Percentiles rank a stretch among this genome's conserved stretches.
phyloP scores from a whole-genome alignment of 2,888 invertebrate genomes.

The Eristalis intricaria region DNA sequence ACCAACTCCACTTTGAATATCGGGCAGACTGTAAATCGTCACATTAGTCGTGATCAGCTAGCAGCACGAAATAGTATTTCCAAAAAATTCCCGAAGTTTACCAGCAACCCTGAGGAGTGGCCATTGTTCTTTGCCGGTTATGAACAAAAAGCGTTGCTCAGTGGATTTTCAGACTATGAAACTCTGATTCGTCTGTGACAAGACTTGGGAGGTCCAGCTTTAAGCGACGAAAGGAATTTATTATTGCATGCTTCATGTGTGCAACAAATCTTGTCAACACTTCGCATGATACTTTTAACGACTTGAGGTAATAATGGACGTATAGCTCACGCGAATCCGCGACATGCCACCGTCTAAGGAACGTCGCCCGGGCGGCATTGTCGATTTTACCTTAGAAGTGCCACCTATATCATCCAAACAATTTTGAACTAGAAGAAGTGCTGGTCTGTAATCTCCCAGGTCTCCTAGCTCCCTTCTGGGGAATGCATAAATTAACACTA shows the following conservation, averaged over 20 bases:
- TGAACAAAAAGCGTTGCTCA: conserved; percentile 21
- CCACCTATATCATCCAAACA: no score
- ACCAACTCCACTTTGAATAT: not conserved
- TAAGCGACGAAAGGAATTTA: not conserved
- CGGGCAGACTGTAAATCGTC: not conserved
- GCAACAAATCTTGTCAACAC: conserved; percentile 35
- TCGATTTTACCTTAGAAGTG: no score
- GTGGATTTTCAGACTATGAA: conserved; percentile 50
- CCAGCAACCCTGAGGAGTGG: conserved; percentile 42
- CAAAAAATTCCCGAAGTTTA: conserved; percentile 26
- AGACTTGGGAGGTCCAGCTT: conserved; percentile 8
- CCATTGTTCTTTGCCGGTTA: conserved; percentile 41
- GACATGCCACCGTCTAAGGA: no score
- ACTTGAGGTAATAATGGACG: no score
- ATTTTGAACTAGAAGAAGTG: no score
- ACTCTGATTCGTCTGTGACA: conserved; percentile 41
- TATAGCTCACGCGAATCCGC: no score
- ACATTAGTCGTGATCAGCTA: conserved; percentile 30
- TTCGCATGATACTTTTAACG: conserved; percentile 43
- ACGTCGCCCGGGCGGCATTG: not conserved
- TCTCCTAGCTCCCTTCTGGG: not conserved
- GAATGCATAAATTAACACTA: conserved; percentile 48
- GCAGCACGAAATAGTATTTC: conserved; percentile 24
- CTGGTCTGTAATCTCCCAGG: conserved; percentile 18
- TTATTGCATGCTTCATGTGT: conserved; percentile 34